These are phyloP conservation scores for Eumaeus atala DNA, from an alignment of 1,140 invertebrate species.

Conservation along the genomic window DNA sequence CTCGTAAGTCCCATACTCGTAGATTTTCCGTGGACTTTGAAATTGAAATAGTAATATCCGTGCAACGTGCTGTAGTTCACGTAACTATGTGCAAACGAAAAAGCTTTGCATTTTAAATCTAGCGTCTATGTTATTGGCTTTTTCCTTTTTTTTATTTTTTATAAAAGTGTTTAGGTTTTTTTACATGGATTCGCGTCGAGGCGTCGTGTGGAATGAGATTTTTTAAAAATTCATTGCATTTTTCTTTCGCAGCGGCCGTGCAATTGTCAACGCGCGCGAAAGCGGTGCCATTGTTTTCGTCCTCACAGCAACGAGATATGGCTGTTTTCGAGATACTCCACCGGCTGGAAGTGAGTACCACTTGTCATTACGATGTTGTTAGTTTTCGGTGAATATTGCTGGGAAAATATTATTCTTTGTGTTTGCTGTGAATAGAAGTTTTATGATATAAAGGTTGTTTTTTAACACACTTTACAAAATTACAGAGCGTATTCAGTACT, in stretches of 20 bases:
- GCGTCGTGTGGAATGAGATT: conserved; percentile 14
- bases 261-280: conserved; percentile 88
- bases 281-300: conserved; percentile 94
- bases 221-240: conserved; percentile 26
- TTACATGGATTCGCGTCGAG: conserved; percentile 2
- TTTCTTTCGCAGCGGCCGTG: conserved; percentile 82
- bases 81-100: conserved; percentile 39
- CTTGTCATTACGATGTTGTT: conserved; percentile 27
- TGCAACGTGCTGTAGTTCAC: conserved; percentile 33
- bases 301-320: conserved; percentile 93
- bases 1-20: conserved; percentile 23
- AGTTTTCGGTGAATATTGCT: conserved; percentile 7
- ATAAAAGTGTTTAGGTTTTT: conserved; percentile 19
- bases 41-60: conserved; percentile 47
- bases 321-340: conserved; percentile 98
- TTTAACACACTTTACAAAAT: no score
- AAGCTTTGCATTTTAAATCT: conserved; percentile 51
- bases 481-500: no score
- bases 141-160: conserved; percentile 28
- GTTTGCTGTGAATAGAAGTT: no score
- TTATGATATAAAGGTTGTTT: no score
- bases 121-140: conserved; percentile 30
- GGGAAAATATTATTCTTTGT: not conserved
- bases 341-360: conserved; percentile 90
- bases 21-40: not conserved